Conservation (phyloP, 1,140 invertebrate species). For the Listronotus bonariensis region DNA sequence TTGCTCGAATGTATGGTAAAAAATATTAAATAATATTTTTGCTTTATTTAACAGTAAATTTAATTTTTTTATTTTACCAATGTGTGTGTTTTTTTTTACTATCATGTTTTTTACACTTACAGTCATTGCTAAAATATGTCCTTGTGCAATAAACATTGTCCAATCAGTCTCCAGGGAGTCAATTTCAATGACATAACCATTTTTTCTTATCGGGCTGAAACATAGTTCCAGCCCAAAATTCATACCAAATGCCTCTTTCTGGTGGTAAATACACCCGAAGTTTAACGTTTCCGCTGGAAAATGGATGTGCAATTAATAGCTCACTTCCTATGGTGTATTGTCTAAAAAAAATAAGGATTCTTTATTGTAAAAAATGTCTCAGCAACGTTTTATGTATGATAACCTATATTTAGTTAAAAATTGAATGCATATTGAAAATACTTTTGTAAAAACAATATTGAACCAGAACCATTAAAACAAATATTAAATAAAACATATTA, state of each 20-base stretch:
- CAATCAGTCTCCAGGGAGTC: conserved; percentile 49
- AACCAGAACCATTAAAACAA: too few species aligned
- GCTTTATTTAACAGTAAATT: too few species aligned
- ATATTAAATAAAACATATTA: too few species aligned
- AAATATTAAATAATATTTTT: too few species aligned
- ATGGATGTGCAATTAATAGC: conserved; percentile 50
- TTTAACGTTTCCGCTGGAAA: conserved; percentile 32
- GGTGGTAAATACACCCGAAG: conserved; percentile 49
- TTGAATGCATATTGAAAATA: too few species aligned
- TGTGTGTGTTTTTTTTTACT: too few species aligned
- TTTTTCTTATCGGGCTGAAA: conserved; percentile 23
- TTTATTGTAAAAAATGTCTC: too few species aligned
- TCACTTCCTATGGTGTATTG: conserved; percentile 53
- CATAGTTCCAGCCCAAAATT: conserved; percentile 52
- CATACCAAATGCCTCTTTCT: conserved; percentile 47
- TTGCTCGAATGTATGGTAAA: too few species aligned
- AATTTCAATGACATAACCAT: conserved; percentile 40
- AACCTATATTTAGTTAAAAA: too few species aligned
- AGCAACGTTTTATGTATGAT: too few species aligned
- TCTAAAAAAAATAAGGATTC: conserved; percentile 19
- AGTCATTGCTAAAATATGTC: conserved; percentile 47
- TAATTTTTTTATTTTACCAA: too few species aligned
- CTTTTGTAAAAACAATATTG: too few species aligned
- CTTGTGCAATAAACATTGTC: conserved; percentile 48
- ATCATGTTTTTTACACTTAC: conserved; percentile 22